Evolutionary conservation across 2,888 invertebrate genomes (phyloP), one percentile per base, ranked within the genome.

Genomic region (Lasius fuliginosus): DNA sequence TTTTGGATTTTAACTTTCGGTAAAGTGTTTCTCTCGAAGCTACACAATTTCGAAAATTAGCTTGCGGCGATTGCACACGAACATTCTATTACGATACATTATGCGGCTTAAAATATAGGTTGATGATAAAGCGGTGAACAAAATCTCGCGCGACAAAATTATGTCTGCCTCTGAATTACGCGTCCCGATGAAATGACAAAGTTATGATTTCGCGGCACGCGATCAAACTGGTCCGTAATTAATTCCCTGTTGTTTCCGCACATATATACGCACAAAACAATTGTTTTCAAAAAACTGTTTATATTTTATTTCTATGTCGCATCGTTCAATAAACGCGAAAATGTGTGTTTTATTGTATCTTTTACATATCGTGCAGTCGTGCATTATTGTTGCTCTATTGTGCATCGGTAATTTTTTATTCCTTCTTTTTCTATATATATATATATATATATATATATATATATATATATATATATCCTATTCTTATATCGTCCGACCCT

Each of bases 141-240:
- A 76, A 60, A 58, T 71, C 42, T 71, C 36, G 71, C 46, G 46
- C 79, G 60, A 71, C 71, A 46, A 71, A 60, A 46, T 30, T 23
- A 15, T n/a, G 15, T 77, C 77, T 42, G 27, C 60, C 12, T 18
- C 23, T 36, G 36, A 60, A 71, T 81, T 81, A 71, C 27, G 46
- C 60, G 60, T 58, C 36, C 1, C 68, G 42, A 42, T 40, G 33
- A 36, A 71, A 71, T 33, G 58, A 46, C 15, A 36, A 60, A 71
- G 36, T 81, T 81, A 81, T 27, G 60, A 81, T 71, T 71, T 60
- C 36, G 58, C 8, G 33, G 33, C 79, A 79, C 71, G 79, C 79
- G 23, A 79, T 60, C 58, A 11, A 60, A 30, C 58, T 33, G 8
- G 3, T 4, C 30, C 40, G 18, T 77, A 30, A 58, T 49, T 36